Evolutionary conservation across 2,113 vertebrate species (phyloP), one percentile per base, ranked within the genome.

Genomic region (Illadopsis cleaveri): DNA sequence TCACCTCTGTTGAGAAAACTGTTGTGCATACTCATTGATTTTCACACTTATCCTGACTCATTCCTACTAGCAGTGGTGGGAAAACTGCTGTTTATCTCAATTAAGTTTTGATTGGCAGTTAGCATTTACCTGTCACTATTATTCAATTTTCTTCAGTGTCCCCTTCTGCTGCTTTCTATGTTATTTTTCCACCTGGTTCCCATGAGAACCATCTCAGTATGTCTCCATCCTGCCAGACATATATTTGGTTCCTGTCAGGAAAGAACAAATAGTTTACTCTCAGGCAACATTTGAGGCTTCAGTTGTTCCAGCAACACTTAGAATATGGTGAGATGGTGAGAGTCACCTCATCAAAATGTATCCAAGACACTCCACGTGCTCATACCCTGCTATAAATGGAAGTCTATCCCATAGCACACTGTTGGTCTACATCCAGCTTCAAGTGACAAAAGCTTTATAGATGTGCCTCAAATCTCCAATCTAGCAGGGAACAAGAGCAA

Each of bases 41-140:
- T 81, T 97, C 89, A 62, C 82, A 70, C 37, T 91, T 96, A 86
- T 66, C 69, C 76, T 85, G 65, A 91, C 69, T 94, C n/a, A 56
- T 79, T 96, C 75, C 78, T 94, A 82, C 87, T 86, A 89, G 93
- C 71, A 90, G 53, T 90, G 61, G 77, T 94, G 92, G 88, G 92
- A 97, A 97, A 98, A 53, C 90, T 97, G 87, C 93, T 97, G 97
- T 96, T 98, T 96, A 95, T 98, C 89, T 97, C 96, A 97, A 96
- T 97, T 97, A 98, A 89, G 79, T 97, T 98, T 96, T 97, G 97
- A 97, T 89, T 97, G 91, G 91, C 96, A 97, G 97, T 98, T 98
- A 98, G 85, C 93, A 96, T 88, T 92, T 96, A 96, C 96, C 93
- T 97, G 96, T 97, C 94, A 97, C 90, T 93, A 90, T 94, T 94